phyloP scores from a whole-genome alignment of 2,888 invertebrate genomes.

The Caenorhabditis becei region DNA sequence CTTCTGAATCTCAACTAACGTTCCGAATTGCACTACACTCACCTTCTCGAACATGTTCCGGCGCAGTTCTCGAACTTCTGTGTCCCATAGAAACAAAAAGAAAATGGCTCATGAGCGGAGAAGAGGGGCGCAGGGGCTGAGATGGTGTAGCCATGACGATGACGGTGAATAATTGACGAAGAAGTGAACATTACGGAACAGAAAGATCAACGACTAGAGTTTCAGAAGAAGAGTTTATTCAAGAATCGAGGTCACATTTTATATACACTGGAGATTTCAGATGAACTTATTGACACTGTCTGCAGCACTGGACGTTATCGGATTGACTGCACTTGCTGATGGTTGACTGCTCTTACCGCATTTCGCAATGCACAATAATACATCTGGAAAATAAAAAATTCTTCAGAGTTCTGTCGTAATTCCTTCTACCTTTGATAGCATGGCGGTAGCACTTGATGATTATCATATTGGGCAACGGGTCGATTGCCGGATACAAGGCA shows the following conservation, averaged over 20 bases:
- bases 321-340: neutral
- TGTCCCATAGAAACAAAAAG: slow-evolving; percentile 22
- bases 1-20: slow-evolving; percentile 19
- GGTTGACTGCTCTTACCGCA: neutral
- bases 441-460: slow-evolving; percentile 48
- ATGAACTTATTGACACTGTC: neutral
- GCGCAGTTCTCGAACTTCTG: slow-evolving; percentile 30
- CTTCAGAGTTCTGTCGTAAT: neutral
- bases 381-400: slow-evolving; percentile 8
- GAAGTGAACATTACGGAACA: neutral
- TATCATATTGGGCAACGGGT: slow-evolving; percentile 44
- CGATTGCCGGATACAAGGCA: slow-evolving; percentile 49
- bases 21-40: neutral
- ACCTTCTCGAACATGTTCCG: slow-evolving; percentile 19
- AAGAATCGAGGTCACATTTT: no score
- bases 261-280: neutral
- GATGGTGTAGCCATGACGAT: neutral
- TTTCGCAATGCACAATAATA: neutral
- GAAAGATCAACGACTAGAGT: slow-evolving; percentile 15
- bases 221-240: neutral
- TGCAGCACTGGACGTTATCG: neutral
- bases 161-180: neutral
- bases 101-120: neutral
- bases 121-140: neutral
- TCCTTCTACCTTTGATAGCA: slow-evolving; percentile 31